Evolutionary conservation across 2,797 vertebrate genomes (phyloP), one percentile per base, ranked within the genome.

Genomic region (Takifugu rubripes): DNA sequence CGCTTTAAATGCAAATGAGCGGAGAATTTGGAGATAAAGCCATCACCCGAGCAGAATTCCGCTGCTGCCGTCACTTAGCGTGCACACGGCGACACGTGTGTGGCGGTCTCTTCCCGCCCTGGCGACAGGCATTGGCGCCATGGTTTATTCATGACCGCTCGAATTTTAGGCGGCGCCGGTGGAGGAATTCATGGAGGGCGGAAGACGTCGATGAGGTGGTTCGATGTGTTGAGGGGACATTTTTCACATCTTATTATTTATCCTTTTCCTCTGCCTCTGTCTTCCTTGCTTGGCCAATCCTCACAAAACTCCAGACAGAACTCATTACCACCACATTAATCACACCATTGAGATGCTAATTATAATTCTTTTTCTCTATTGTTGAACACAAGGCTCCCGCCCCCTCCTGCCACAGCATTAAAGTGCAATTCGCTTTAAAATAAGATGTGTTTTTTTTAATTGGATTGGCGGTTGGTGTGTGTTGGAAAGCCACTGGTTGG

Each of bases 141-240:
- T 78, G 71, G 70, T 87, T 84, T 85, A 84, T 86, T 84, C 74
- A 86, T 83, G 53, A 68, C 79, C 72, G 64, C 73, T 79, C 44
- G 66, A 78, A 81, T 72, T 49, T 63, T 42, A 25, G 58, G 61
- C 58, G 46, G 54, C 26, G 27, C 43, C 54, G 60, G 43, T 62
- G 16, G 15, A 33, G 15, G 58, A 51, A 57, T 66, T 54, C 49
- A 43, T 60, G 36, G 77, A 72, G 63, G 65, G 83, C 56, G 61
- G 58, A 48, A 40, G 31, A 64, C 54, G 11, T 42, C 68, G 25
- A 64, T 70, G 42, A 50, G 52, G 4, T 56, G 21, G 27, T 59
- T 51, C 64, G 36, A 52, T 68, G 40, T 63, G 52, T 31, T 21
- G 21, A 11, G 56, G 25, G 27, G 71, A 56, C 29, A 0, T 33